Conservation (phyloP, 2,888 invertebrate species). For the Noctuana brunneofusca region DNA sequence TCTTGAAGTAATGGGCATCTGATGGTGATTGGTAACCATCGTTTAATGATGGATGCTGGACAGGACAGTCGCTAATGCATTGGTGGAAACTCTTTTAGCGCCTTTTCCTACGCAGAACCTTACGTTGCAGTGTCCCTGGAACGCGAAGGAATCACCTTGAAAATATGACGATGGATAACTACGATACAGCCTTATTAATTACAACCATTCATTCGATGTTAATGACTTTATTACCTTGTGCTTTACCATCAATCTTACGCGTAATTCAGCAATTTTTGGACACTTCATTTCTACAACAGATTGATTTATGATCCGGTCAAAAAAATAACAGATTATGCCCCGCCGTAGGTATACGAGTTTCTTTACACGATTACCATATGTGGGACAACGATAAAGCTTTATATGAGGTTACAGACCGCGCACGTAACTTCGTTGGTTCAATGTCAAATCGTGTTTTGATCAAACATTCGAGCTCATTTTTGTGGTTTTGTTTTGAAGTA, state of each 20-base stretch:
- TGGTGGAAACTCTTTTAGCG: too few relatives aligned
- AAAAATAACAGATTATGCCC: background rate
- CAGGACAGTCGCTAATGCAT: too few relatives aligned
- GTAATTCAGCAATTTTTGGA: background rate
- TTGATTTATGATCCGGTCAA: background rate
- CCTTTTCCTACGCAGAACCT: too few relatives aligned
- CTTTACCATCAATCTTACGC: background rate
- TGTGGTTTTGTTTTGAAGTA: slow-evolving; percentile 11
- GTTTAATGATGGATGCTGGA: too few relatives aligned
- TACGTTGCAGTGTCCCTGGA: too few relatives aligned
- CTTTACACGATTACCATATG: slow-evolving; percentile 32
- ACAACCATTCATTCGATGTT: background rate
- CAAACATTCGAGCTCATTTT: slow-evolving; percentile 10
- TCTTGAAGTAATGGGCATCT: too few relatives aligned
- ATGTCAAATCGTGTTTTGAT: slow-evolving; percentile 30
- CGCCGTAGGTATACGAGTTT: background rate
- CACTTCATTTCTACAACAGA: background rate
- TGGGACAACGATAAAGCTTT: slow-evolving; percentile 29
- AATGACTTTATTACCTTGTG: background rate
- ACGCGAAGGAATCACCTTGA: background rate
- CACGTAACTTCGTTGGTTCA: slow-evolving; percentile 23
- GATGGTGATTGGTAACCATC: too few relatives aligned
- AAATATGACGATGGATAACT: background rate
- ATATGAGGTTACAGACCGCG: slow-evolving; percentile 31
- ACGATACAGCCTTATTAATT: background rate